A percentile compares a stretch with the other conserved stretches of the same genome.
These are phyloP conservation scores for Achlya flavicornis DNA, from an alignment of 2,888 invertebrate genomes.

Conservation along the genomic window DNA sequence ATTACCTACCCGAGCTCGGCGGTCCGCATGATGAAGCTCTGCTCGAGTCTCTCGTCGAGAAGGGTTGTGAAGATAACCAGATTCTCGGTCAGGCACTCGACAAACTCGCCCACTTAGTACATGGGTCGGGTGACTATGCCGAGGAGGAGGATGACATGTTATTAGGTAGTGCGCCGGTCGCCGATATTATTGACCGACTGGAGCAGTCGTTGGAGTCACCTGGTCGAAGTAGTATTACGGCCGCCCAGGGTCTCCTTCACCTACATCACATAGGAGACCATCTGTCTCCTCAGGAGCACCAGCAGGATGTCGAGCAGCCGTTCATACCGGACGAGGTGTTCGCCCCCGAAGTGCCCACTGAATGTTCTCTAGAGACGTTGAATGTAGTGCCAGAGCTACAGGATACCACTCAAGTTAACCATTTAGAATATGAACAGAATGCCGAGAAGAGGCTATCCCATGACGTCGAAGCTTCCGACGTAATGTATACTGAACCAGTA, in stretches of 20 bases:
- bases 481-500: slow-evolving; percentile 63
- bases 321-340: slow-evolving; percentile 68
- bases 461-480: slow-evolving; percentile 46
- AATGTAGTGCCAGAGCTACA: slow-evolving; percentile 48
- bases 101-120: slow-evolving; percentile 70
- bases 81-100: slow-evolving; percentile 74
- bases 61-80: slow-evolving; percentile 85
- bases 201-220: slow-evolving; percentile 84
- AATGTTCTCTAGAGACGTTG: slow-evolving; percentile 58
- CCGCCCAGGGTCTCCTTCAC: slow-evolving; percentile 73
- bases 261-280: slow-evolving; percentile 72
- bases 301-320: slow-evolving; percentile 66
- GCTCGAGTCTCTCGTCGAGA: slow-evolving; percentile 85
- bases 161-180: slow-evolving; percentile 74
- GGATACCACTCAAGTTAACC: slow-evolving; percentile 37
- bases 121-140: slow-evolving; percentile 70
- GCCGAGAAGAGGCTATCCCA: slow-evolving; percentile 64
- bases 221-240: slow-evolving; percentile 72
- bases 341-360: slow-evolving; percentile 47
- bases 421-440: slow-evolving; percentile 57
- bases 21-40: slow-evolving; percentile 81
- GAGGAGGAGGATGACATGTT: slow-evolving; percentile 79
- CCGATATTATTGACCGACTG: slow-evolving; percentile 86
- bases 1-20: slow-evolving; percentile 74
- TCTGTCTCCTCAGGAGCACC: slow-evolving; percentile 56